Base-by-base conservation (phyloP, 2,888 invertebrate genomes). In the Branchellion lobata region DNA sequence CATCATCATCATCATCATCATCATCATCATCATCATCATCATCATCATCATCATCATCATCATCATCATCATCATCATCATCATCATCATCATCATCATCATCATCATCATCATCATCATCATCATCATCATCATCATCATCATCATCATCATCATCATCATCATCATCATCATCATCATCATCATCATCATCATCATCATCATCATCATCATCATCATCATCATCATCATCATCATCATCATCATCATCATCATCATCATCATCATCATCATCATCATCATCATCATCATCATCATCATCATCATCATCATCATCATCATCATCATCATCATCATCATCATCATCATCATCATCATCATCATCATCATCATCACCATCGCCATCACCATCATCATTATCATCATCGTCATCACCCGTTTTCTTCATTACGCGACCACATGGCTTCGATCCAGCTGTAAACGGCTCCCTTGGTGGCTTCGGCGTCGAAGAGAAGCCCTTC, bases 401-500 rank as follows among this genome's bases (percentile, higher is more conserved):
- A 3, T 31, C 72, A 72, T 72, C 31, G 1, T 69, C 27, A 69
- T 40, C 8, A 40, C 40, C 40, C 14, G 14, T 40, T 40, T n/a
- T 57, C 24, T 18, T n/a, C n/a, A 8, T 57, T 76, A 31, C 81
- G 82, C 47, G 81, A 83, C 3, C 79, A 51, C 65, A 81, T 83
- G 74, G 82, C 80, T 76, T 83, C 82, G 76, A 82, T 81, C 87
- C 87, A 87, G 65, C 83, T 82, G 8, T 81, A 82, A 51, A 82
- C 79, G 18, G 86, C 82, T 31, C 82, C 83, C 11, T 83, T 81
- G 3, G 87, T 87, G 8, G 85, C 85, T 72, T 86, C 84, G 65
- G 85, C 82, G 82, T 88, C 87, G 47, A 85, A 83, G 47, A 87
- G 81, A 8, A 87, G 76, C 40, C 85, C 84, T 34, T 85, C 84